phyloP scores from a whole-genome alignment of 2,888 invertebrate genomes.

The Drosophila subquinaria region DNA sequence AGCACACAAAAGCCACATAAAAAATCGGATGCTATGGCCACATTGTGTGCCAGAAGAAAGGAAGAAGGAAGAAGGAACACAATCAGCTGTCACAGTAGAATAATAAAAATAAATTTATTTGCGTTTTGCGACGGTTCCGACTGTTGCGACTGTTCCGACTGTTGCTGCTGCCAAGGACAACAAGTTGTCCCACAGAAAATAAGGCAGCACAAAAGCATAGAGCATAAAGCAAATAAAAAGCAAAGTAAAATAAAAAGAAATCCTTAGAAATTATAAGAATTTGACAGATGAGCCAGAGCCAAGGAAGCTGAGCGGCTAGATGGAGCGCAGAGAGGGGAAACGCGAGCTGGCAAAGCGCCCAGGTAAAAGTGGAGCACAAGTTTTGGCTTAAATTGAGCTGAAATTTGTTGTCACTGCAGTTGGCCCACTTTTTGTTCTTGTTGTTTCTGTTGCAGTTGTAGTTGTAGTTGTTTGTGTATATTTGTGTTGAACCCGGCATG shows the following conservation, averaged over 20 bases:
- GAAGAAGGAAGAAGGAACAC: conserved; percentile 30
- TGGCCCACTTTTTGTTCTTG: conserved; percentile 62
- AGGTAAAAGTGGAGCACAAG: conserved; percentile 55
- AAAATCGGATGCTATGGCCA: conserved; percentile 24
- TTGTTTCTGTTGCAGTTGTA: conserved; percentile 23
- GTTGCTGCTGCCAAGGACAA: conserved; percentile 58
- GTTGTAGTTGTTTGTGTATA: conserved; percentile 3
- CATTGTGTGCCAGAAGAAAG: conserved; percentile 32
- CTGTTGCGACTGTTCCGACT: conserved; percentile 22
- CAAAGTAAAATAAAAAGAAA: conserved; percentile 22
- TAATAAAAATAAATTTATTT: conserved; percentile 81
- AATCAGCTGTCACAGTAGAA: conserved; percentile 75
- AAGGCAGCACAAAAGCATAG: conserved; percentile 11
- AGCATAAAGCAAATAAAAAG: conserved; percentile 17
- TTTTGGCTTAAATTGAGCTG: conserved; percentile 70
- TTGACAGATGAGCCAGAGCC: conserved; percentile 71
- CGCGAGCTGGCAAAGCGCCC: conserved; percentile 50
- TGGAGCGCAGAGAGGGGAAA: background rate
- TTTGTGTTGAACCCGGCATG: conserved; percentile 61
- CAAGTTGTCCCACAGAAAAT: conserved; percentile 60
- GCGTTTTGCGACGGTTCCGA: conserved; percentile 37
- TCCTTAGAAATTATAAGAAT: conserved; percentile 69
- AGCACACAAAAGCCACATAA: conserved; percentile 1
- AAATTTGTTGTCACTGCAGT: conserved; percentile 59
- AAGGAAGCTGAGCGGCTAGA: conserved; percentile 15